These are phyloP conservation scores for Drosophila kikkawai DNA, from an alignment of 1,140 invertebrate species.

Conservation along the genomic window DNA sequence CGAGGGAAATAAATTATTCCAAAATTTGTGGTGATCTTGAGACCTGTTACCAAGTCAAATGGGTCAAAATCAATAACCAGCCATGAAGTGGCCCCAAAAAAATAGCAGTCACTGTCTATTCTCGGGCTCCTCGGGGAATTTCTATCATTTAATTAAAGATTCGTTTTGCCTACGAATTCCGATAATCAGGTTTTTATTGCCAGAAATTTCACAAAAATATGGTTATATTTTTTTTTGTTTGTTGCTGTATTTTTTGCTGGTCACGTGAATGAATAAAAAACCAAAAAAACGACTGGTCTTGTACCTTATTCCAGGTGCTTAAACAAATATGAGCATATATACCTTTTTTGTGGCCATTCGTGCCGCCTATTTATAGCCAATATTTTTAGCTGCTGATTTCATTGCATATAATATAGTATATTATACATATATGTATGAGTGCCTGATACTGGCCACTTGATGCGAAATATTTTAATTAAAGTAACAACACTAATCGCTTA, in stretches of 20 bases:
- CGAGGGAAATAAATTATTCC: not conserved
- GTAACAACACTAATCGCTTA: slow-evolving; percentile 59
- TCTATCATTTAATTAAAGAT: slow-evolving; percentile 43
- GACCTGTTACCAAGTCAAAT: slow-evolving; percentile 40
- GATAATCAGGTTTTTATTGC: slow-evolving; percentile 42
- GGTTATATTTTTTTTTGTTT: not conserved
- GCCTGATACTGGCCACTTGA: slow-evolving; percentile 9
- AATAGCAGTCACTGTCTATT: slow-evolving; percentile 22
- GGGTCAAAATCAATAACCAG: slow-evolving; percentile 18
- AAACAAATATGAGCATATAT: slow-evolving; percentile 11
- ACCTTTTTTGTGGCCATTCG: slow-evolving; percentile 42
- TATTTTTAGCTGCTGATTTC: slow-evolving; percentile 81
- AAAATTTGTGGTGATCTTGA: slow-evolving; percentile 9
- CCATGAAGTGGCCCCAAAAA: not conserved
- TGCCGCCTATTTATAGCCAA: slow-evolving; percentile 74
- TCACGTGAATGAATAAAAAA: slow-evolving; percentile 54
- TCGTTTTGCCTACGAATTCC: slow-evolving; percentile 11
- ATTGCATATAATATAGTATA: slow-evolving; percentile 41
- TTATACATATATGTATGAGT: not conserved
- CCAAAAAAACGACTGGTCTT: slow-evolving; percentile 36
- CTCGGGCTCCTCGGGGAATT: slow-evolving; percentile 13
- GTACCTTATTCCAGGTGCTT: slow-evolving; percentile 26
- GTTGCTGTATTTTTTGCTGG: slow-evolving; percentile 23
- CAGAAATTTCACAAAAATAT: slow-evolving; percentile 33
- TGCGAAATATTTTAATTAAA: slow-evolving; percentile 55